Evolutionary conservation across 2,797 vertebrate species (phyloP).

Genomic region (Caiman crocodilus): DNA sequence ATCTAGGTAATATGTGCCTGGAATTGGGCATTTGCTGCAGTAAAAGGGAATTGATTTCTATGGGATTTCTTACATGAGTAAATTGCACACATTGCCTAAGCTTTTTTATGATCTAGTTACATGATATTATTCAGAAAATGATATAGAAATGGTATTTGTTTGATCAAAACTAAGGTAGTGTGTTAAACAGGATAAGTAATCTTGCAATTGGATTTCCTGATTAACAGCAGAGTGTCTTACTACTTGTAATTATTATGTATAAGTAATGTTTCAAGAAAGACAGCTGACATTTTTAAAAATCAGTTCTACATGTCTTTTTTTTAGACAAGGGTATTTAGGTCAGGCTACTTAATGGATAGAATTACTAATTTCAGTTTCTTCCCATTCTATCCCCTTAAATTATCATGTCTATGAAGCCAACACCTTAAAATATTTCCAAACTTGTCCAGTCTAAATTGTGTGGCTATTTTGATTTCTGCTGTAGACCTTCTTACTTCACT

Average conservation of each 20-base stretch:
- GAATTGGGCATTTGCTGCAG: background rate
- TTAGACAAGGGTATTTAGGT: background rate
- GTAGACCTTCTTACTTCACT: background rate
- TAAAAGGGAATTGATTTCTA: background rate
- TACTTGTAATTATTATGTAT: background rate
- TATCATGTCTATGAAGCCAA: background rate
- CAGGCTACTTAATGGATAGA: background rate
- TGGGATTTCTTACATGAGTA: background rate
- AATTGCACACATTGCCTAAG: background rate
- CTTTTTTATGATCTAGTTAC: background rate
- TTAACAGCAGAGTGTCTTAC: background rate
- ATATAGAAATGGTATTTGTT: background rate
- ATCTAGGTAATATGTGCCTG: background rate
- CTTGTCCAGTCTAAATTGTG: background rate
- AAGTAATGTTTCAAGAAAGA: background rate
- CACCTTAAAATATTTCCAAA: background rate
- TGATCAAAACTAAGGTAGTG: background rate
- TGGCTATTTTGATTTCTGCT: background rate
- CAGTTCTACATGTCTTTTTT: background rate
- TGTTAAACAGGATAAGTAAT: background rate
- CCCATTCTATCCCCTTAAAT: background rate
- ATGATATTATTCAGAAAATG: background rate
- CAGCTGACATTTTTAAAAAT: background rate
- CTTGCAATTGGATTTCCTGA: background rate
- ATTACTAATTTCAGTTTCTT: background rate